A percentile compares a stretch with the other conserved stretches of the same genome.
phyloP scores from a whole-genome alignment of 2,888 invertebrate genomes.

The Unio pictorum region DNA sequence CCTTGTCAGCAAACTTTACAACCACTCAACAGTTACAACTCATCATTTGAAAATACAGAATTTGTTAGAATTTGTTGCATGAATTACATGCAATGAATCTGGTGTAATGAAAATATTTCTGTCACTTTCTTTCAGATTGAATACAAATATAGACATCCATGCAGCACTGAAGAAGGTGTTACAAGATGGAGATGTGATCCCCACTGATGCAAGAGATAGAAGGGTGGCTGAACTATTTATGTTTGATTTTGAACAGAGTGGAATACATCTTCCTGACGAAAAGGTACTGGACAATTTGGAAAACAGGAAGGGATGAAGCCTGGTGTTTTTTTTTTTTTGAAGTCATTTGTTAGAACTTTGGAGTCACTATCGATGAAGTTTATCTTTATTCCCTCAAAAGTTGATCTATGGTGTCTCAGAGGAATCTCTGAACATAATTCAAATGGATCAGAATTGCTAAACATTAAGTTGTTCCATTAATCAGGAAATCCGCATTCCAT shows the following conservation, averaged over 20 bases:
- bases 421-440: too few relatives aligned
- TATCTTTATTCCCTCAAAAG: too few relatives aligned
- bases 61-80: neutral
- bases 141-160: constrained; percentile 90
- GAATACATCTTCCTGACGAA: constrained; percentile 89
- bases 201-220: constrained; percentile 81
- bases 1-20: too few relatives aligned
- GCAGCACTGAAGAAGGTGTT: constrained; percentile 82
- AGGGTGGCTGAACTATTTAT: constrained; percentile 91
- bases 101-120: neutral
- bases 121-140: constrained; percentile 78
- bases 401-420: too few relatives aligned
- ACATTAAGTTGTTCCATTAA: too few relatives aligned
- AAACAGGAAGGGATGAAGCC: too few relatives aligned
- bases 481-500: too few relatives aligned
- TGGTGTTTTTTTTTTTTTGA: too few relatives aligned
- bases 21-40: neutral
- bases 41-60: too few relatives aligned
- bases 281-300: constrained; percentile 56
- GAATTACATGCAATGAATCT: neutral
- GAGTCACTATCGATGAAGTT: too few relatives aligned
- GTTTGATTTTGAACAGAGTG: constrained; percentile 98
- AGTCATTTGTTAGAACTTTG: too few relatives aligned
- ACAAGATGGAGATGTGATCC: constrained; percentile 79
- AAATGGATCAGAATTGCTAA: too few relatives aligned